Evolutionary conservation across 2,888 invertebrate species (phyloP), one percentile per base, ranked within the genome.

Genomic region (Uloborus plumipes): DNA sequence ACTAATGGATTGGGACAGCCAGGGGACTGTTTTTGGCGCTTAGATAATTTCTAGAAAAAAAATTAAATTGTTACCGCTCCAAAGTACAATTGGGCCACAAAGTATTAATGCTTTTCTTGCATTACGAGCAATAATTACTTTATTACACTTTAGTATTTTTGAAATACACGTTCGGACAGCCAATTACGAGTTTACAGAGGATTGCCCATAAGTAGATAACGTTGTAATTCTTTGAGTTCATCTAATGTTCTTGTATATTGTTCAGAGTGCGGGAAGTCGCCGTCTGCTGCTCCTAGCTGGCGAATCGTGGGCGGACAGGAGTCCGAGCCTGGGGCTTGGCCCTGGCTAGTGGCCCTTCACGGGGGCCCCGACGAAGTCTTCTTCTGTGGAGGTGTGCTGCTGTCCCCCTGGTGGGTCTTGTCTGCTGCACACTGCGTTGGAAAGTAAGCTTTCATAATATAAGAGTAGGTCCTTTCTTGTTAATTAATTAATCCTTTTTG

Each of bases 271-370:
- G 86, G 85, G 14, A 84, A 79, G 55, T 74, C 85, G 3, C 31
- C 31, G 31, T 2, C 31, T 4, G 31, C 7, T 2, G 31, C 31
- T 31, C 76, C 80, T 13, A 84, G 86, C 2, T 67, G 86, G 67
- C 85, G 88, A 2, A 88, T 89, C 39, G 88, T 89, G 7, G 88
- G 88, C 11, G 89, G 89, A 1, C 85, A 86, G n/a, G 87, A 88
- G 47, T 88, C 88, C 0, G 86, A 86, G 39, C 89, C 89, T 0
- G 88, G 88, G 1, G 86, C 88, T 1, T 89, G 88, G 88, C 89
- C 89, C 0, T 89, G 88, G 87, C 84, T 88, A 62, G 88, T 88
- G 7, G 88, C 88, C 6, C 70, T 89, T 6, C 88, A 88, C 73
- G 88, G 88, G 6, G 88, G 88, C 0, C 85, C 86, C 0, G 87